Evolutionary conservation across 1,140 invertebrate genomes (phyloP), one percentile per base, ranked within the genome.

Genomic region (Drosophila fuyamai): DNA sequence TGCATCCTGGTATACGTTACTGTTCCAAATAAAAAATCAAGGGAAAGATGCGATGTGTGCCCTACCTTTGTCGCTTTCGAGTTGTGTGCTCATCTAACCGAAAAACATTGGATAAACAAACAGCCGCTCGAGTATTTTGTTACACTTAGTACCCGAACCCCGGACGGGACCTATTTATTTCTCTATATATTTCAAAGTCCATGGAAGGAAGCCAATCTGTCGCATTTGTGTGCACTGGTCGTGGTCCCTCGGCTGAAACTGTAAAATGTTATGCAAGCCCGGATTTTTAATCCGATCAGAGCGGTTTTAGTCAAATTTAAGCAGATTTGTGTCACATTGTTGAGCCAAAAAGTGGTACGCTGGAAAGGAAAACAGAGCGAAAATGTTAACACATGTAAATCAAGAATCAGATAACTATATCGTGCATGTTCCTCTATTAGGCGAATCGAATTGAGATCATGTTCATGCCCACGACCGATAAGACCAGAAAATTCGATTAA

Each of bases 61-160:
- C 61, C 65, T 84, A 88, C 83, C 79, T 88, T 83, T 47, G 43
- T 43, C 74, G 67, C 66, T 84, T 79, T 76, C 50, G 71, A 88
- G 83, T 77, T 91, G 85, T 91, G 85, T 92, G 81, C 85, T 80
- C 86, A 91, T 83, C 88, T 84, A 92, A 92, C 90, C 90, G 86
- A 89, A 90, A 80, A 92, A 92, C 90, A 92, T 89, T 90, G 90
- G 90, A 92, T 92, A 92, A 92, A 92, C 90, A 92, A 92, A 92
- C 81, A 92, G 90, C 73, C 72, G 81, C 54, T 90, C 76, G 79
- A 88, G 80, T 81, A 79, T 83, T 84, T 86, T 90, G 88, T 81
- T 89, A 90, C 80, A 90, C 76, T 71, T 79, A 73, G 63, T 59
- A 18, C 47, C 41, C 14, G 32, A 27, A 59, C 41, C 51, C 35